Conservation (phyloP, 2,113 vertebrate genomes). For the Smithornis capensis region DNA sequence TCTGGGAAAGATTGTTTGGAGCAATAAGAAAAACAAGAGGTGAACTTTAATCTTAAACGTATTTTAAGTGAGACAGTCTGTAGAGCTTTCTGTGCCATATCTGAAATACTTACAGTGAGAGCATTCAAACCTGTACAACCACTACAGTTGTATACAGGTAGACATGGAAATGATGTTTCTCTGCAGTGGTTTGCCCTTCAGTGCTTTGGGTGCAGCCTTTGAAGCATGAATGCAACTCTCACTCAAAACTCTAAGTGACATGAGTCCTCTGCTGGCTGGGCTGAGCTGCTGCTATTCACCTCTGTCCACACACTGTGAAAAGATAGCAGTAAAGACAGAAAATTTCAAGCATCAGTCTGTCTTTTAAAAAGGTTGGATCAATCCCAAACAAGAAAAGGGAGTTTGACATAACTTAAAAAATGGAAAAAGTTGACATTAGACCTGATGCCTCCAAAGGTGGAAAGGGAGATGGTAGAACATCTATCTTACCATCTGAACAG, state of each 20-base stretch:
- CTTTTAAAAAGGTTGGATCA: neutral
- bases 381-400: neutral
- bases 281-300: neutral
- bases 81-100: neutral
- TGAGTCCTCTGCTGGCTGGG: neutral
- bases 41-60: neutral
- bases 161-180: accelerated
- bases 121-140: neutral
- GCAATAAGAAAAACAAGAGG: accelerated
- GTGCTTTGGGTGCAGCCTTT: neutral
- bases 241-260: neutral
- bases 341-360: neutral
- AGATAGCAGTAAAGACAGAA: neutral
- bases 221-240: neutral
- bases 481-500: neutral
- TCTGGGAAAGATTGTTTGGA: neutral
- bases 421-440: neutral
- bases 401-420: neutral
- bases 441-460: neutral
- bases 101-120: neutral
- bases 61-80: neutral
- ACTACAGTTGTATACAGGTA: neutral
- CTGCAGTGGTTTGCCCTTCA: neutral
- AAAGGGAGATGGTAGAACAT: neutral
- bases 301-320: accelerated